Percentiles rank a stretch among this genome's conserved stretches.
Evolutionary conservation across 2,113 vertebrate genomes (phyloP).

Genomic region (Merops nubicus): DNA sequence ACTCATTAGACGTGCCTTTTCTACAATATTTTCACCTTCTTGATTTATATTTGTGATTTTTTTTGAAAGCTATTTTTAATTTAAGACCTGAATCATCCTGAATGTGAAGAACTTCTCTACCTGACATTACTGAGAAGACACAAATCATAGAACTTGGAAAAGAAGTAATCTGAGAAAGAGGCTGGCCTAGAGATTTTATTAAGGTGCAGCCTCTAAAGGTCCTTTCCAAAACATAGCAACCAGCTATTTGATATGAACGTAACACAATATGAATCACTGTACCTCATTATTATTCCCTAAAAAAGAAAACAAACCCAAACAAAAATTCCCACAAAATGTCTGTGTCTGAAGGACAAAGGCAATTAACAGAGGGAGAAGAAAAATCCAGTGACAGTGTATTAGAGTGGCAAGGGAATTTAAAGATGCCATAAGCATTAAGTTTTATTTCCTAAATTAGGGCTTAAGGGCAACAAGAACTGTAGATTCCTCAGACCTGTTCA

Average conservation of each 20-base stretch:
- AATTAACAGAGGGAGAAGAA: not conserved
- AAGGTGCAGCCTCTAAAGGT: not conserved
- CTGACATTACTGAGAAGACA: not conserved
- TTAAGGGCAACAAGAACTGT: not conserved
- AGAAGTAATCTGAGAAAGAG: not conserved
- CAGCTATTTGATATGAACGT: not conserved
- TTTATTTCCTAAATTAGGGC: not conserved
- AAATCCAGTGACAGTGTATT: not conserved
- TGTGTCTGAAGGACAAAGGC: constrained; percentile 7
- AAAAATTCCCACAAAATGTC: not conserved
- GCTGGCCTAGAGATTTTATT: not conserved
- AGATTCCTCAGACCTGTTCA: not conserved
- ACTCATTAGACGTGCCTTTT: not conserved
- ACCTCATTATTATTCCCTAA: not conserved
- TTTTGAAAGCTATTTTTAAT: not conserved
- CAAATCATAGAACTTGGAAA: not conserved
- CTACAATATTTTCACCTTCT: not conserved
- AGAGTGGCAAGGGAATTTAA: not conserved
- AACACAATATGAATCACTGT: not conserved
- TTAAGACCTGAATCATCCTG: not conserved
- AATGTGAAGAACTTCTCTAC: not conserved
- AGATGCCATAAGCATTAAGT: not conserved
- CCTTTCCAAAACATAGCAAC: not conserved
- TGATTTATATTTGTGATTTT: not conserved
- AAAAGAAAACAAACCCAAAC: constrained; percentile 1